Percentiles rank a stretch among this genome's conserved stretches.
Conservation (phyloP, 2,888 invertebrate species). For the Beris chalybata region DNA sequence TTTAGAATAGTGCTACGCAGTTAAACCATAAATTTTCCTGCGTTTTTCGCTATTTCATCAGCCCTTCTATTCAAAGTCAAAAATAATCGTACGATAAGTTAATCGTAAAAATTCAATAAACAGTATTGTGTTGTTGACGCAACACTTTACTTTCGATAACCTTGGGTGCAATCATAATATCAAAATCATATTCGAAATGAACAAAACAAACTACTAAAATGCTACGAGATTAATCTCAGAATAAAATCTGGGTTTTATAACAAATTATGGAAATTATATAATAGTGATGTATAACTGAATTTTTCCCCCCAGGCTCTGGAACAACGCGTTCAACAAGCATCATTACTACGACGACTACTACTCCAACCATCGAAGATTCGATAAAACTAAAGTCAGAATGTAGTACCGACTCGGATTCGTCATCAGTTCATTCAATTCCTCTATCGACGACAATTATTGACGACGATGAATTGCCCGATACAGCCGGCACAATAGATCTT, state of each 20-base stretch:
- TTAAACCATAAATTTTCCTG: too few relatives aligned
- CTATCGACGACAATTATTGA: slow-evolving; percentile 53
- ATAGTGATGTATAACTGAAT: too few relatives aligned
- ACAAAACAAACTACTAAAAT: too few relatives aligned
- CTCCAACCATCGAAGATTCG: neutral
- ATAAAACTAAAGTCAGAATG: slow-evolving; percentile 25
- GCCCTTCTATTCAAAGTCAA: too few relatives aligned
- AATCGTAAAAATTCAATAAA: neutral
- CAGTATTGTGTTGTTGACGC: too few relatives aligned
- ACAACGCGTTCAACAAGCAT: neutral
- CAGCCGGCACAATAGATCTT: neutral
- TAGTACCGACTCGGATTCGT: slow-evolving; percentile 45
- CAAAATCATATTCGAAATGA: too few relatives aligned
- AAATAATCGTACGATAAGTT: neutral
- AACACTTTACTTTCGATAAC: too few relatives aligned
- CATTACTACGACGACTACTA: neutral
- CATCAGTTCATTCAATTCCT: slow-evolving; percentile 54
- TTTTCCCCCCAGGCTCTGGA: neutral
- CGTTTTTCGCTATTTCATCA: too few relatives aligned
- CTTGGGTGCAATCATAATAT: too few relatives aligned
- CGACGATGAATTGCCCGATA: slow-evolving; percentile 40
- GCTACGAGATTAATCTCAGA: too few relatives aligned
- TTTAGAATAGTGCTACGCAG: too few relatives aligned
- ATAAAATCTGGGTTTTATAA: neutral
- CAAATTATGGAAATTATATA: neutral